Evolutionary conservation across 2,113 vertebrate genomes (phyloP).

Genomic region (Triplophysa dalaica): DNA sequence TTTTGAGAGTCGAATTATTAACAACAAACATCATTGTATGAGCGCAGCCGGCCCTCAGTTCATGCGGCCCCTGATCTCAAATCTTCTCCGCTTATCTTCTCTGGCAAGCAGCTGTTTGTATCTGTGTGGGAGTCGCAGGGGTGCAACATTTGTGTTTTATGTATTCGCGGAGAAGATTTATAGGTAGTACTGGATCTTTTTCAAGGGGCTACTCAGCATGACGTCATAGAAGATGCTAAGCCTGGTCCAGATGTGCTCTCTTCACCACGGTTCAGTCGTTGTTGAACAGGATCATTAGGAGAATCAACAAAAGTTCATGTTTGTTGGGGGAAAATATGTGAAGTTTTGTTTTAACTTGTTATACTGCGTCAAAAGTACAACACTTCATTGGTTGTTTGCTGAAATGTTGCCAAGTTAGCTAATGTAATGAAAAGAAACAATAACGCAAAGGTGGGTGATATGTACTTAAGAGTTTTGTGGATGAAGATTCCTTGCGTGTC

Average conservation of each 20-base stretch:
- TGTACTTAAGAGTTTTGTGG: no score
- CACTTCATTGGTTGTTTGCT: neutral
- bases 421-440: neutral
- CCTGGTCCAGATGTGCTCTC: slow-evolving; percentile 40
- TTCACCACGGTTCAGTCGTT: slow-evolving; percentile 16
- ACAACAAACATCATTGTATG: slow-evolving; percentile 42
- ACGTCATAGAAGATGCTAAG: slow-evolving; percentile 41
- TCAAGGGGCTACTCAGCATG: slow-evolving; percentile 17
- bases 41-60: neutral
- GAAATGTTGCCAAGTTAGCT: neutral
- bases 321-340: no score
- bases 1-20: slow-evolving; percentile 36
- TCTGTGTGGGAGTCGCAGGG: slow-evolving; percentile 42
- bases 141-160: slow-evolving; percentile 6
- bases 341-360: neutral
- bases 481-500: no score
- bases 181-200: slow-evolving; percentile 17
- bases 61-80: neutral
- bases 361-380: neutral
- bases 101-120: slow-evolving; percentile 3
- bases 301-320: no score
- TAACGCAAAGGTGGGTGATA: no score
- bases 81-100: neutral
- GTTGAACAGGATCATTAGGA: neutral
- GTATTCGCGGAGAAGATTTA: slow-evolving; percentile 27